phyloP scores from a whole-genome alignment of 2,113 vertebrate genomes.

The pig (Sus scrofa) region DNA sequence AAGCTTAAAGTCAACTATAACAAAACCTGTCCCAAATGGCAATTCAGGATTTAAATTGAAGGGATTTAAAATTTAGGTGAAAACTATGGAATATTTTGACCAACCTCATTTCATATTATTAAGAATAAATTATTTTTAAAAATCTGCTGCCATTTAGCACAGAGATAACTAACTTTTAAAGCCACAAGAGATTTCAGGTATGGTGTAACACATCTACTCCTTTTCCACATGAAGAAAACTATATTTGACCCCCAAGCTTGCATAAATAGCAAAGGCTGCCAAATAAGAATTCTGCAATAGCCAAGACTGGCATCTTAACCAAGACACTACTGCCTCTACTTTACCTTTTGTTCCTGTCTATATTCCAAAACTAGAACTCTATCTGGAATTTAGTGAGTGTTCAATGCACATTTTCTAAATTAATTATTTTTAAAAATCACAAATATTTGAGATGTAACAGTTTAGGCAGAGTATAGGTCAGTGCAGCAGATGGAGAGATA shows the following conservation, averaged over 20 bases:
- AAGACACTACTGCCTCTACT: background rate
- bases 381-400: background rate
- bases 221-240: background rate
- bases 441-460: background rate
- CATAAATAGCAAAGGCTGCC: background rate
- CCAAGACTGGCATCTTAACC: background rate
- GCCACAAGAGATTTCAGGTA: background rate
- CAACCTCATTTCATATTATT: background rate
- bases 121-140: background rate
- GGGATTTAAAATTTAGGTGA: conserved; percentile 30
- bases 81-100: conserved; percentile 28
- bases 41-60: background rate
- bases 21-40: background rate
- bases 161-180: conserved; percentile 36
- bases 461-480: background rate
- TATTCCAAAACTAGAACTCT: background rate
- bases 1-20: conserved; percentile 34
- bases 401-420: background rate
- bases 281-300: background rate
- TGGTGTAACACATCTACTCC: background rate
- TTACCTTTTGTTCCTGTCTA: background rate
- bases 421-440: background rate
- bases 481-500: background rate
- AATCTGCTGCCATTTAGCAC: background rate
- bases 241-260: background rate